phyloP scores from a whole-genome alignment of 2,888 invertebrate genomes.

The Exocentrus adspersus region DNA sequence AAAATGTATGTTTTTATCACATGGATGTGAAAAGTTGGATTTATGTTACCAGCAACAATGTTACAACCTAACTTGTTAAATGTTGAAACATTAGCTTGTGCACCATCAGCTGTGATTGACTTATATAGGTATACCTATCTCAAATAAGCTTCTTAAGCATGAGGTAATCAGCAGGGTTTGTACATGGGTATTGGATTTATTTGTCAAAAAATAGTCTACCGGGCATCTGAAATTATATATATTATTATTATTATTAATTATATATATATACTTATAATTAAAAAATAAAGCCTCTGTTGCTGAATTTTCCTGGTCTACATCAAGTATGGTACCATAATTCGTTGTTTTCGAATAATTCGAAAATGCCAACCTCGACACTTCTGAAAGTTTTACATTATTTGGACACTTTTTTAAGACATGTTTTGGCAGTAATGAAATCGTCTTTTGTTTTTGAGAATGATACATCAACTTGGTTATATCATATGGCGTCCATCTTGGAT shows the following conservation, averaged over 20 bases:
- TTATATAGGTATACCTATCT: conserved; percentile 35
- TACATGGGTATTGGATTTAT: conserved; percentile 35
- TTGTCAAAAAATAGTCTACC: conserved; percentile 41
- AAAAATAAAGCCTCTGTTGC: too few species aligned
- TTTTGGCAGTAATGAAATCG: too few species aligned
- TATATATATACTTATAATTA: too few species aligned
- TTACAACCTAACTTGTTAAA: conserved; percentile 33
- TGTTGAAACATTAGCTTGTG: conserved; percentile 36
- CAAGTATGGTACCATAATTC: too few species aligned
- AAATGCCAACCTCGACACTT: too few species aligned
- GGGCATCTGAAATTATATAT: conserved; percentile 42
- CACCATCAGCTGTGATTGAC: conserved; percentile 41
- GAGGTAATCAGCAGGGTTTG: conserved; percentile 32
- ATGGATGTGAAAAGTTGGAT: conserved; percentile 33
- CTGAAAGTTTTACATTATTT: too few species aligned
- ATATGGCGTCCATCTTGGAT: too few species aligned
- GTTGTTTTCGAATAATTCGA: too few species aligned
- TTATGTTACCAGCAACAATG: conserved; percentile 17
- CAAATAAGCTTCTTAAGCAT: conserved; percentile 34
- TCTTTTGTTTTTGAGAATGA: too few species aligned
- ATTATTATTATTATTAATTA: too few species aligned
- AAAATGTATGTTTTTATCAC: conserved; percentile 14
- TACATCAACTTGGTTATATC: too few species aligned
- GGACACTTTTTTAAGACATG: too few species aligned
- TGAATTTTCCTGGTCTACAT: neutral